A percentile compares a stretch with the other conserved stretches of the same genome.
Conservation (phyloP, 1,140 invertebrate species). For the Amyelois transitella region DNA sequence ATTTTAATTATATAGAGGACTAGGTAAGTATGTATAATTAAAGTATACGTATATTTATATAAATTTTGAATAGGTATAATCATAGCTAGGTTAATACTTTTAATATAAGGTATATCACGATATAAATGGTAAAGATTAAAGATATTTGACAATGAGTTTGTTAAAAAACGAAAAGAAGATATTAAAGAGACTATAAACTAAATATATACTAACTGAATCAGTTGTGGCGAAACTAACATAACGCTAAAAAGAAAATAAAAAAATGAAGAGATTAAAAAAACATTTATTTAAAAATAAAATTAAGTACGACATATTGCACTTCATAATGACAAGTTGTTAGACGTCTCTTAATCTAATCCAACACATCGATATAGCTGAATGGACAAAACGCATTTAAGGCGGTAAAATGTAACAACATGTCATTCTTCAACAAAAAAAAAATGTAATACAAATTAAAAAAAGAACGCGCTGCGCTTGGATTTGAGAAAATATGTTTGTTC, state of each 20-base stretch:
- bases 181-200: background rate
- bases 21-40: background rate
- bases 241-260: slow-evolving; percentile 2
- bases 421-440: no score
- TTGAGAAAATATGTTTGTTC: no score
- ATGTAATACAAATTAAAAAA: no score
- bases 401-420: background rate
- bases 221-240: no score
- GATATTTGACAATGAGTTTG: background rate
- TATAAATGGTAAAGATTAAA: background rate
- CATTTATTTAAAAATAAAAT: slow-evolving; percentile 5
- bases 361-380: background rate
- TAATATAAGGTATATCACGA: no score
- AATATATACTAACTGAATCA: no score
- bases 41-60: no score
- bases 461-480: no score
- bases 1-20: background rate
- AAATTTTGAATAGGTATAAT: no score
- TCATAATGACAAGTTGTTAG: background rate
- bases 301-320: slow-evolving; percentile 4
- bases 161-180: background rate
- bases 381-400: background rate
- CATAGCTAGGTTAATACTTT: no score
- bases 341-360: background rate
- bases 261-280: background rate